Evolutionary conservation across 1,140 invertebrate genomes (phyloP).

Genomic region (Neodiprion lecontei): DNA sequence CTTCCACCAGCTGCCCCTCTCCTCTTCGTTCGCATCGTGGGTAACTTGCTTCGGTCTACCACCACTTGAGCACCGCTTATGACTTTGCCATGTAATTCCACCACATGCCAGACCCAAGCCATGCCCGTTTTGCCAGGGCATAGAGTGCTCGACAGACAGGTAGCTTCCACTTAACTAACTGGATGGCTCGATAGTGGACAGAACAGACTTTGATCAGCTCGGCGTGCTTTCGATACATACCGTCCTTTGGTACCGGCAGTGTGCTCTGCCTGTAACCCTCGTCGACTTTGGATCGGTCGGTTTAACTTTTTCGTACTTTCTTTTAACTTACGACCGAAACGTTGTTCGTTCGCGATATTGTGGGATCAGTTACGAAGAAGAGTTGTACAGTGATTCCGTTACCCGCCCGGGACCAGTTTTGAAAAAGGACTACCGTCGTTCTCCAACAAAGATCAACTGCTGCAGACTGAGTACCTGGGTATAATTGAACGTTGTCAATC

Average conservation of each 20-base stretch:
- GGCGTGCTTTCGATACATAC: background rate
- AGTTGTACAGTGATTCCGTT: background rate
- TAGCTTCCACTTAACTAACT: slow-evolving; percentile 58
- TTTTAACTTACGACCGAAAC: background rate
- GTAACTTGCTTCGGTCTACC: slow-evolving; percentile 18
- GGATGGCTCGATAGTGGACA: slow-evolving; percentile 56
- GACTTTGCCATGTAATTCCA: slow-evolving; percentile 54
- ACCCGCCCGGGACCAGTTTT: background rate
- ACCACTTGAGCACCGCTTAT: slow-evolving; percentile 42
- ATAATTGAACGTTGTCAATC: background rate
- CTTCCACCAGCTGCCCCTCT: slow-evolving; percentile 17
- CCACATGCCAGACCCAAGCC: slow-evolving; percentile 39
- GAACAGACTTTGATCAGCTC: background rate
- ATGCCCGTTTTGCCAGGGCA: slow-evolving; percentile 25
- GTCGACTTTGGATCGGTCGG: background rate
- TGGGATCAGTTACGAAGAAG: background rate
- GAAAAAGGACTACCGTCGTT: background rate
- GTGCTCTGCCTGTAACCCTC: background rate
- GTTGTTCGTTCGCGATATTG: background rate
- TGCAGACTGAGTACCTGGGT: background rate
- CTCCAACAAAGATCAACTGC: background rate
- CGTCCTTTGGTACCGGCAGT: background rate
- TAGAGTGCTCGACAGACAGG: slow-evolving; percentile 44
- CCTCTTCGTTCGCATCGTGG: slow-evolving; percentile 12
- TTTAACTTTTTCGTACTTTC: background rate